These are phyloP conservation scores for Entomobrya proxima DNA, from an alignment of 2,888 invertebrate genomes.

Conservation along the genomic window DNA sequence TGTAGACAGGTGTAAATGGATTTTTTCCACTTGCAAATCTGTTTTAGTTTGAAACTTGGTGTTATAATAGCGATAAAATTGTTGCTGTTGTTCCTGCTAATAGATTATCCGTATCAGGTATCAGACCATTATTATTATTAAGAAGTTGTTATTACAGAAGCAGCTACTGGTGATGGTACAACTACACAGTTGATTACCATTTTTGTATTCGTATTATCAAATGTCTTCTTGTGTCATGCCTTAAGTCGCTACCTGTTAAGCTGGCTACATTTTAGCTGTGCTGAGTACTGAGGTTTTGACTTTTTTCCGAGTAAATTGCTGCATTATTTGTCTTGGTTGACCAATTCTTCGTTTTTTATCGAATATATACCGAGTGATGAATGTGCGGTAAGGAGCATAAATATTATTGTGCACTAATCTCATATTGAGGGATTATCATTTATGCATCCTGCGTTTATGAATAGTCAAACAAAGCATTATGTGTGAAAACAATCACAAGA, in stretches of 20 bases:
- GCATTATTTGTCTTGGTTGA: constrained; percentile 63
- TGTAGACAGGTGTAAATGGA: constrained; percentile 57
- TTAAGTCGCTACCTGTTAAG: constrained; percentile 41
- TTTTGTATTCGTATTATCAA: constrained; percentile 36
- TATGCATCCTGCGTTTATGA: not conserved
- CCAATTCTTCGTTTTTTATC: constrained; percentile 44
- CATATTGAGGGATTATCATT: not conserved
- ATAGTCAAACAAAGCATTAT: constrained; percentile 6
- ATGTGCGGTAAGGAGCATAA: constrained; percentile 12
- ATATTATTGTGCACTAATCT: not conserved
- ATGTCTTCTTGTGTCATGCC: constrained; percentile 39
- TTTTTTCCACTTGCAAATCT: constrained; percentile 44
- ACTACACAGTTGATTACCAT: constrained; percentile 31
- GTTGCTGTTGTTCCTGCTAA: constrained; percentile 36
- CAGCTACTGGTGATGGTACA: constrained; percentile 21
- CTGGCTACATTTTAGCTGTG: not conserved
- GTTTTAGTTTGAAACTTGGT: constrained; percentile 17
- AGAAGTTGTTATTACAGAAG: constrained; percentile 49
- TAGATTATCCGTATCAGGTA: constrained; percentile 60
- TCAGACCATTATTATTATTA: constrained; percentile 62
- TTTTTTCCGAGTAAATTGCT: constrained; percentile 53
- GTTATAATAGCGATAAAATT: constrained; percentile 43
- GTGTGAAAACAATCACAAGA: constrained; percentile 13
- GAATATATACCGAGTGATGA: constrained; percentile 23
- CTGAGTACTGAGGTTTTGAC: constrained; percentile 60